Percentiles rank a stretch among this genome's conserved stretches.
Evolutionary conservation across 2,888 invertebrate species (phyloP).

Genomic region (Ptychoptera contaminata): DNA sequence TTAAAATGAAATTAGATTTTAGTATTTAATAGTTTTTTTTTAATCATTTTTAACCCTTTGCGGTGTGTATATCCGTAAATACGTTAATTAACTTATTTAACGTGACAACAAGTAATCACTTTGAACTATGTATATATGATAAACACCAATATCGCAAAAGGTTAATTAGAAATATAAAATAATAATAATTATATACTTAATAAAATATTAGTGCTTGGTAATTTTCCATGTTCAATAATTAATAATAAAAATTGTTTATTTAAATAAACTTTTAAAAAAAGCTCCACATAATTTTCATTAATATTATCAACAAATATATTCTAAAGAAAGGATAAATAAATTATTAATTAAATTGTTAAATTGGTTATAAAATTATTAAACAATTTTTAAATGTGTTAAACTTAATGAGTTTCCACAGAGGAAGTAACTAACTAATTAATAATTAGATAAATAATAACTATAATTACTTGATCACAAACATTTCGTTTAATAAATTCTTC

Average conservation of each 20-base stretch:
- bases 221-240: neutral
- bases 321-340: neutral
- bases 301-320: neutral
- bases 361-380: too few relatives aligned
- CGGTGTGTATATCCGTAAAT: neutral
- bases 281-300: neutral
- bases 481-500: conserved; percentile 7
- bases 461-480: conserved; percentile 4
- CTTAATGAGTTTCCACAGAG: neutral
- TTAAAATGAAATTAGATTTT: too few relatives aligned
- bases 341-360: too few relatives aligned
- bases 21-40: too few relatives aligned
- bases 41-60: too few relatives aligned
- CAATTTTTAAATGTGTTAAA: neutral
- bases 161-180: neutral
- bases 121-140: too few relatives aligned
- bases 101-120: too few relatives aligned
- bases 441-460: too few relatives aligned
- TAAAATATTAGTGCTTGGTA: neutral
- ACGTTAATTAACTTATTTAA: too few relatives aligned
- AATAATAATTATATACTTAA: neutral
- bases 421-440: too few relatives aligned
- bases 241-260: neutral
- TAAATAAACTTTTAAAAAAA: neutral
- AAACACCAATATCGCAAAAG: too few relatives aligned